phyloP scores from a whole-genome alignment of 2,797 vertebrate species.

The Sebastiscus tertius region DNA sequence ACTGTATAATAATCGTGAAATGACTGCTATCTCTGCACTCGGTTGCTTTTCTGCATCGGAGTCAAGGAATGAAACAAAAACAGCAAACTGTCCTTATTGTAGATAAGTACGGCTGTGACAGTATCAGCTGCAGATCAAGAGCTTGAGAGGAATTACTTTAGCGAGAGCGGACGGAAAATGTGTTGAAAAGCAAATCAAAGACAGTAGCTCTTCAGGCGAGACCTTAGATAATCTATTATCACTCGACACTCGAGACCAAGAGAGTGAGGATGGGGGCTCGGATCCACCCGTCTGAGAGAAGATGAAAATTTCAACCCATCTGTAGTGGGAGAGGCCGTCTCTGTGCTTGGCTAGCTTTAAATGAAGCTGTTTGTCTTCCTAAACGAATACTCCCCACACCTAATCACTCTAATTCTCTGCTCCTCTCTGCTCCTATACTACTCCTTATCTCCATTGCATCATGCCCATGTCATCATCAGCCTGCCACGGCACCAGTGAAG shows the following conservation, averaged over 20 bases:
- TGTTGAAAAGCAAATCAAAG: slow-evolving; percentile 64
- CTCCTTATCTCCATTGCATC: slow-evolving; percentile 59
- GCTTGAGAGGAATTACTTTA: slow-evolving; percentile 40
- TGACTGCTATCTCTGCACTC: slow-evolving; percentile 13
- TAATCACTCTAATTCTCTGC: slow-evolving; percentile 60
- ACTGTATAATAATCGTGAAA: slow-evolving; percentile 42
- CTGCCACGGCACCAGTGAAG: slow-evolving; percentile 52
- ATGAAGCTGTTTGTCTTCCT: slow-evolving; percentile 75
- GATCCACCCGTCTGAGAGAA: slow-evolving; percentile 33
- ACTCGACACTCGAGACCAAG: slow-evolving; percentile 22
- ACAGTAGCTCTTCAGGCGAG: slow-evolving; percentile 52
- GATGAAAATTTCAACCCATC: slow-evolving; percentile 63
- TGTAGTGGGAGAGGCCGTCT: slow-evolving; percentile 48
- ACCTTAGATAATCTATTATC: slow-evolving; percentile 64
- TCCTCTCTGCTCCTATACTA: slow-evolving; percentile 30
- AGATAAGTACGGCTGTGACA: slow-evolving; percentile 52
- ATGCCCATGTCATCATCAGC: slow-evolving; percentile 54
- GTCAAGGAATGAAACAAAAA: slow-evolving; percentile 45
- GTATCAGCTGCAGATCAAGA: slow-evolving; percentile 50
- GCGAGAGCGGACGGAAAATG: slow-evolving; percentile 29
- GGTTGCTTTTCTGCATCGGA: slow-evolving; percentile 6
- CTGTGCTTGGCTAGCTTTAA: slow-evolving; percentile 70
- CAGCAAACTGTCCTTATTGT: slow-evolving; percentile 14
- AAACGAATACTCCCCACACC: slow-evolving; percentile 64
- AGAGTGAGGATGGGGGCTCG: slow-evolving; percentile 9